Evolutionary conservation across 2,888 invertebrate species (phyloP).

Genomic region (Tipula unca): DNA sequence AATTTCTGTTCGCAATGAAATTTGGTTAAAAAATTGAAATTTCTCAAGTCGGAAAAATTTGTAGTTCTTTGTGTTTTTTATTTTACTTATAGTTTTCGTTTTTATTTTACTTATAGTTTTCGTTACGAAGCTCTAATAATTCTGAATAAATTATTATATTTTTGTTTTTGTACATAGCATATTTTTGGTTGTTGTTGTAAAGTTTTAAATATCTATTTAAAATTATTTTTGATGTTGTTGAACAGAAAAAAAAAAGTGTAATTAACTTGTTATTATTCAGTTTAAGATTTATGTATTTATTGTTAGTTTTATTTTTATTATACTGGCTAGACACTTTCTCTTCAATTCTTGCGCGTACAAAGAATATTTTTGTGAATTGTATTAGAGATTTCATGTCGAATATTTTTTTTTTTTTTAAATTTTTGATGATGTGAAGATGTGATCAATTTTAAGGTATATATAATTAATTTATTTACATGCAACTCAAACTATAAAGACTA

Average conservation of each 20-base stretch:
- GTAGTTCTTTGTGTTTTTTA: background rate
- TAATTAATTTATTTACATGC: background rate
- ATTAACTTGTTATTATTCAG: background rate
- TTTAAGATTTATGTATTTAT: background rate
- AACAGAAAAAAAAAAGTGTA: background rate
- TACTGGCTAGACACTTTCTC: slow-evolving; percentile 3
- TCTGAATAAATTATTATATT: background rate
- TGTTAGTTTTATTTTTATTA: background rate
- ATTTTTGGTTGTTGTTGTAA: background rate
- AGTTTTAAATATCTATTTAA: background rate
- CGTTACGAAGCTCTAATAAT: slow-evolving; percentile 2
- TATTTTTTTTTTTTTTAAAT: background rate
- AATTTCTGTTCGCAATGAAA: background rate
- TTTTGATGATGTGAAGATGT: background rate
- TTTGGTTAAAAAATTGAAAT: background rate
- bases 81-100: background rate
- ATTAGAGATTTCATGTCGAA: background rate
- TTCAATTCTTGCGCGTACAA: background rate
- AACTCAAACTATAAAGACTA: background rate
- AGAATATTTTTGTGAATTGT: background rate
- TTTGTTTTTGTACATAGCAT: background rate
- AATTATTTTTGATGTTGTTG: background rate
- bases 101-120: too few species aligned
- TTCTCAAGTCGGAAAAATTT: background rate
- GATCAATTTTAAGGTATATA: background rate